A percentile compares a stretch with the other conserved stretches of the same genome.
These are phyloP conservation scores for Zaprionus gabonicus DNA, from an alignment of 1,140 invertebrate genomes.

Conservation along the genomic window DNA sequence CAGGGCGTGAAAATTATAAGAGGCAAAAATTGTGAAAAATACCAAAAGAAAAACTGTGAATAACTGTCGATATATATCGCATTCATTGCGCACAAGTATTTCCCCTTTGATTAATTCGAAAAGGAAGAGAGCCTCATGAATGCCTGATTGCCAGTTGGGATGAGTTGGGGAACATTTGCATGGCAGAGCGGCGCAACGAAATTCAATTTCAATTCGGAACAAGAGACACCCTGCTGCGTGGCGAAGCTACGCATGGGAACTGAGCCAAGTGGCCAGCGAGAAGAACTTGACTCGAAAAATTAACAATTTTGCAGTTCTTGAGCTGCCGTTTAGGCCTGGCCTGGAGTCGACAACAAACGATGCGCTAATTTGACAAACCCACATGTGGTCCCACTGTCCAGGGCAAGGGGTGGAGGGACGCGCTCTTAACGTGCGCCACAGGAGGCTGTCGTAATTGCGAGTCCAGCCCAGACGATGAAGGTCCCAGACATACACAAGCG, in stretches of 20 bases:
- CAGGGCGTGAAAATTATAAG: slow-evolving; percentile 37
- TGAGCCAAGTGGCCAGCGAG: slow-evolving; percentile 48
- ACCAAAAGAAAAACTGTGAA: too few species aligned
- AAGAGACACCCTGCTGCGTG: slow-evolving; percentile 21
- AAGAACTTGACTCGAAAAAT: slow-evolving; percentile 59
- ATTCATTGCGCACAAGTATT: not conserved
- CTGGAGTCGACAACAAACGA: slow-evolving; percentile 64
- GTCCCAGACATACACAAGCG: slow-evolving; percentile 53
- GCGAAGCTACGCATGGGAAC: slow-evolving; percentile 3
- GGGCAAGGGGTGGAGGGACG: slow-evolving; percentile 12
- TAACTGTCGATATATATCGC: not conserved
- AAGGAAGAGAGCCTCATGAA: slow-evolving; percentile 40
- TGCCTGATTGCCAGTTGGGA: slow-evolving; percentile 35
- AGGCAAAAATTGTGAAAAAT: not conserved
- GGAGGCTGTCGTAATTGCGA: slow-evolving; percentile 73
- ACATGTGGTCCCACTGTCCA: slow-evolving; percentile 67
- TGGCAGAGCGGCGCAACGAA: not conserved
- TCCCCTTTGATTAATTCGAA: slow-evolving; percentile 48
- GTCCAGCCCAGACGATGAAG: slow-evolving; percentile 44
- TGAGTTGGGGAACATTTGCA: not conserved
- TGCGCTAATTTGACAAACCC: slow-evolving; percentile 81
- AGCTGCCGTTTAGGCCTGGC: slow-evolving; percentile 15
- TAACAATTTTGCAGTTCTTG: slow-evolving; percentile 47
- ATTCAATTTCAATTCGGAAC: slow-evolving; percentile 39
- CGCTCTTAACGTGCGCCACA: slow-evolving; percentile 66